Base-by-base conservation (phyloP, 1,140 invertebrate genomes). In the Rhagoletis zephyria region DNA sequence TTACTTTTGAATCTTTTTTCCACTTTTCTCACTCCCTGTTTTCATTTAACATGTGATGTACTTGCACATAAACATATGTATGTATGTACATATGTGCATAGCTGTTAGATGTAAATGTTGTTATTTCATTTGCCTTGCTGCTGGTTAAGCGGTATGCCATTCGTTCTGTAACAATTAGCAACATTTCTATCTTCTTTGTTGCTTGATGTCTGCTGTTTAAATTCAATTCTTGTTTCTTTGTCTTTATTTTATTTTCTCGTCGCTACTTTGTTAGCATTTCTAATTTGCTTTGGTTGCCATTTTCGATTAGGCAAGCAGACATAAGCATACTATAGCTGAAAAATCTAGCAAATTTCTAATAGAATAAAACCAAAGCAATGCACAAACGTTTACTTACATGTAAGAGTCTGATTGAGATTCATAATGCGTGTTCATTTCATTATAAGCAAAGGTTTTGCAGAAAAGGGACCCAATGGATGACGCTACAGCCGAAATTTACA, bases 111-210 rank as follows among this genome's bases (percentile, higher is more conserved):
- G 19, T 19, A 56, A 81, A 48, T 56, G n/a, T 56, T 81, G 48
- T 30, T 81, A 81, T 16, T 59, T 51, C 5, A 81, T 56, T 81
- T 81, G 19, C 10, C 48, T 81, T 19, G 30, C 74, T 81, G n/a
- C n/a, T 19, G 48, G 16, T 12, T 56, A 81, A 81, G 74, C 74
- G 48, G 74, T 56, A 51, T 12, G 45, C 74, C 74, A 81, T 56
- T 56, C 16, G 56, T 81, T 81, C 74, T 56, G 48, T 59, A 30
- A 81, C 45, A 81, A n/a, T 81, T 81, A 81, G 10, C 74, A 56
- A 10, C 16, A 81, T n/a, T 48, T 14, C 7, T 56, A 9, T 10
- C 7, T 9, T 56, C 14, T 59, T 59, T 16, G 16, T 9, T 6
- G 48, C 45, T 19, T 74, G 67, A 74, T 74, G 10, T 48, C 67